Evolutionary conservation across 2,888 invertebrate genomes (phyloP).

Genomic region (Gari tellinella): DNA sequence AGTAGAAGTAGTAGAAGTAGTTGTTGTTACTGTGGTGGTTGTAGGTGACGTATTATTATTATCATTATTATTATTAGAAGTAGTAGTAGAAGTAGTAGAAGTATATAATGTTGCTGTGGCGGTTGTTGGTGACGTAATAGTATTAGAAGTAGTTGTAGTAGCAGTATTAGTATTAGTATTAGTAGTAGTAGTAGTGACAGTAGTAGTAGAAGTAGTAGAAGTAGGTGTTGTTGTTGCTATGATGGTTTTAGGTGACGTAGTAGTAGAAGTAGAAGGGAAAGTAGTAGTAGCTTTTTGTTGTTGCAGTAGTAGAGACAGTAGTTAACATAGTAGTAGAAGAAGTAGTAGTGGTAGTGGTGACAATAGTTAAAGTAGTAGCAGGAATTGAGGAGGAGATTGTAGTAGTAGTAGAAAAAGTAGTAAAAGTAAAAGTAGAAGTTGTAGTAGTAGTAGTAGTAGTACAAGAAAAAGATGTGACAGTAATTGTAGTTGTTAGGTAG

Average conservation of each 20-base stretch:
- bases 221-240: background rate
- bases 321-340: background rate
- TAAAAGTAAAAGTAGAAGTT: background rate
- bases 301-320: background rate
- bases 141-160: no score
- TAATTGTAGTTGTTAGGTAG: background rate
- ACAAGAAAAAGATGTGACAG: background rate
- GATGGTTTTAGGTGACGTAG: background rate
- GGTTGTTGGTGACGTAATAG: no score
- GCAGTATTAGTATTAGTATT: no score
- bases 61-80: no score
- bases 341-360: background rate
- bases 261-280: background rate
- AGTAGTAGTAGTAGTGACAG: no score
- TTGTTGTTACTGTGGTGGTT: no score
- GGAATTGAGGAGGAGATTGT: background rate
- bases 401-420: no score
- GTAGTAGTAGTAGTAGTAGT: background rate
- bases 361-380: background rate
- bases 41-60: no score
- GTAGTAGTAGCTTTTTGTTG: background rate
- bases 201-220: background rate
- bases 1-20: no score
- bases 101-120: no score
- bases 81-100: no score